phyloP scores from a whole-genome alignment of 2,797 vertebrate species.

The Cottoperca gobio region DNA sequence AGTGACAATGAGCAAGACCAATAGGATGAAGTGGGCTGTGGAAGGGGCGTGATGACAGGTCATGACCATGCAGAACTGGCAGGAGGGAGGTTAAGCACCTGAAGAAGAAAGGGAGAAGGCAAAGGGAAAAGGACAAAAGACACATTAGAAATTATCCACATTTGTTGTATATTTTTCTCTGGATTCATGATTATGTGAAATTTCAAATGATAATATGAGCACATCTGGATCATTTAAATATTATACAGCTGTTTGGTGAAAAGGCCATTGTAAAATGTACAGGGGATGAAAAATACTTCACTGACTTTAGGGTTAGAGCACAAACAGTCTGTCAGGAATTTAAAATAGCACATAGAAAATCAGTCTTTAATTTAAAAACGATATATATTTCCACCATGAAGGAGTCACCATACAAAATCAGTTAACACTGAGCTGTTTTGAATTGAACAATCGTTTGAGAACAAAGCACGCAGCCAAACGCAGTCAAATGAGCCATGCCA shows the following conservation, averaged over 20 bases:
- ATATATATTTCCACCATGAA: not conserved
- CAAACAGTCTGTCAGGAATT: not conserved
- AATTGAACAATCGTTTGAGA: constrained; percentile 22
- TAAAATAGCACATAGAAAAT: not conserved
- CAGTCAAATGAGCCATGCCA: constrained; percentile 19
- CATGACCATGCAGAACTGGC: constrained; percentile 89
- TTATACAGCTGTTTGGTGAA: constrained; percentile 1
- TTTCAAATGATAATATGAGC: not conserved
- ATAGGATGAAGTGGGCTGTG: constrained; percentile 85
- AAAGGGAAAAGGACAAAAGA: constrained; percentile 48
- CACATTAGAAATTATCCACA: constrained; percentile 36
- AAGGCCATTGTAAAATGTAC: constrained; percentile 3
- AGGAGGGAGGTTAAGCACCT: constrained; percentile 87
- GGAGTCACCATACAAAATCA: constrained; percentile 16
- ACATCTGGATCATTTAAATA: constrained; percentile 6
- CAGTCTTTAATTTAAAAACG: not conserved
- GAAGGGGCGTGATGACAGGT: constrained; percentile 85
- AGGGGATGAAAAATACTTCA: not conserved
- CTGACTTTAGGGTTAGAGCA: not conserved
- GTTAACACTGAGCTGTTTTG: constrained; percentile 9
- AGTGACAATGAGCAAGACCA: constrained; percentile 85
- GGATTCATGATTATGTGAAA: not conserved
- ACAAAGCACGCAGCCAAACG: constrained; percentile 39
- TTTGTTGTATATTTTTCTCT: not conserved
- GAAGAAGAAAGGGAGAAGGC: constrained; percentile 49